These are phyloP conservation scores for Tetramorium alpestre DNA, from an alignment of 1,140 invertebrate species.

Conservation along the genomic window DNA sequence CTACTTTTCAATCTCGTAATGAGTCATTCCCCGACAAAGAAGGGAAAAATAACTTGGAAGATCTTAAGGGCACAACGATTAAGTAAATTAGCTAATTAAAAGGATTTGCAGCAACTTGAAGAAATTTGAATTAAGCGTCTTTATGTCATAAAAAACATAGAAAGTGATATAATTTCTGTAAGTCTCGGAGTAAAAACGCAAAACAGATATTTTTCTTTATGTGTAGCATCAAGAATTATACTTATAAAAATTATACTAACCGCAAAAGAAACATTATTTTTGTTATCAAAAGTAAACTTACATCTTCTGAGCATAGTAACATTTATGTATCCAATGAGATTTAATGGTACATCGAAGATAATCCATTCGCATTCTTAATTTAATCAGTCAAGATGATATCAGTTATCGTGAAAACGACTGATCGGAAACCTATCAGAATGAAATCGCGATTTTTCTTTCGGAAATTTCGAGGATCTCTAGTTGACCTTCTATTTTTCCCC, in stretches of 20 bases:
- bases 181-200: not conserved
- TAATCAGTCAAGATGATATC: conserved; percentile 8
- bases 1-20: conserved; percentile 24
- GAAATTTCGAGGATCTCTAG: not conserved
- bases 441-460: not conserved
- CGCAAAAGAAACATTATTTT: not conserved
- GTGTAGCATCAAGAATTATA: not conserved
- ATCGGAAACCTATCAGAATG: conserved; percentile 18
- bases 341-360: not conserved
- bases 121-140: not conserved
- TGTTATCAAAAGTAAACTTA: not conserved
- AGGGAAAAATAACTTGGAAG: not conserved
- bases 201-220: not conserved
- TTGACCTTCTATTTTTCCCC: not conserved
- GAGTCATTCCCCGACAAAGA: not conserved
- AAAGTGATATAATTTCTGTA: not conserved
- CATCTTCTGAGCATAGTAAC: not conserved
- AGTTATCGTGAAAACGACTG: not conserved
- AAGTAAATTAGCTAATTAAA: conserved; percentile 11
- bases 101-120: not conserved
- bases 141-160: not conserved
- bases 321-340: not conserved
- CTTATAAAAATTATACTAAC: not conserved
- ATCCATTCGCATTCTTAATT: not conserved
- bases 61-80: not conserved